A percentile compares a stretch with the other conserved stretches of the same genome.
phyloP scores from a whole-genome alignment of 2,113 vertebrate species.

The Grus americana region DNA sequence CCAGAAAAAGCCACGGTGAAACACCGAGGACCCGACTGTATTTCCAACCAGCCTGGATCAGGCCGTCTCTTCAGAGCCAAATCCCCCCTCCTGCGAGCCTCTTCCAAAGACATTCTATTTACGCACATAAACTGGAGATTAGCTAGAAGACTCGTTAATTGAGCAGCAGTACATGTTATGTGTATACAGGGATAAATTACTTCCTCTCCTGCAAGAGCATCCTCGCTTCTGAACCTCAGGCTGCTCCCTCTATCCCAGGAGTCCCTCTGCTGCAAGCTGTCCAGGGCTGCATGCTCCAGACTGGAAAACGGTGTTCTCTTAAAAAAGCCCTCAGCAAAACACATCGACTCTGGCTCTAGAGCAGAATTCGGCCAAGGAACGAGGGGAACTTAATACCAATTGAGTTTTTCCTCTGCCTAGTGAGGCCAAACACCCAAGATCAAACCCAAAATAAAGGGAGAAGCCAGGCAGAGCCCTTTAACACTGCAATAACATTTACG shows the following conservation, averaged over 20 bases:
- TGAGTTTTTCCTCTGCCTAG: not conserved
- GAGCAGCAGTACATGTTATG: not conserved
- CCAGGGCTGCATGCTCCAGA: not conserved
- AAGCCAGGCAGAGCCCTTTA: not conserved
- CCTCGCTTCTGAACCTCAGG: not conserved
- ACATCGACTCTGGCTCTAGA: not conserved
- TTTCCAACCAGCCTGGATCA: not conserved
- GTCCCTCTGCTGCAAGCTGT: not conserved
- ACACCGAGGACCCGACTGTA: not conserved
- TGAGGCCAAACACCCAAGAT: not conserved
- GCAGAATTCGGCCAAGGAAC: not conserved
- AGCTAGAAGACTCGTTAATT: not conserved
- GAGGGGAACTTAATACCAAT: not conserved
- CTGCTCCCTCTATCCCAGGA: not conserved
- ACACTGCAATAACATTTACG: not conserved
- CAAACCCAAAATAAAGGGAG: not conserved
- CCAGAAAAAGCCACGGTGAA: not conserved
- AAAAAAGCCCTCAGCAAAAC: not conserved
- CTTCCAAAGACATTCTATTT: not conserved
- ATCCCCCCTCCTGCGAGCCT: fast-evolving
- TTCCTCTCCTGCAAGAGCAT: not conserved
- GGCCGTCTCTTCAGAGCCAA: not conserved
- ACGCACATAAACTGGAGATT: not conserved
- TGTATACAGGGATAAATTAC: not conserved
- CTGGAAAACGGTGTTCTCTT: not conserved